phyloP scores from a whole-genome alignment of 1,140 invertebrate genomes.

The Drosophila pallidifrons region DNA sequence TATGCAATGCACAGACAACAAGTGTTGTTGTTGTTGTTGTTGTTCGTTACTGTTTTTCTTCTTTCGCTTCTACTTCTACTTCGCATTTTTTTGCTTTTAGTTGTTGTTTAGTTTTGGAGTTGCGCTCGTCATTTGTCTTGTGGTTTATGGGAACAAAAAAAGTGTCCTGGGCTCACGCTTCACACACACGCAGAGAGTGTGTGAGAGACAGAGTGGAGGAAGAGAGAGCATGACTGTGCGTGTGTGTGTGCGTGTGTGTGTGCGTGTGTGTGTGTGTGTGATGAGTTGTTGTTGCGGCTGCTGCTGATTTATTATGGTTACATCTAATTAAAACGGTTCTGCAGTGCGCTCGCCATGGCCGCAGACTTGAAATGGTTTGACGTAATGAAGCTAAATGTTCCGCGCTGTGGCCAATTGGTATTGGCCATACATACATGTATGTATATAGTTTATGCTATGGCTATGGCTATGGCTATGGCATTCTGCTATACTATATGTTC shows the following conservation, averaged over 20 bases:
- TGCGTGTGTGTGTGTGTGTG: not conserved
- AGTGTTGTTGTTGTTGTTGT: not conserved
- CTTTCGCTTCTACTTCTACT: not conserved
- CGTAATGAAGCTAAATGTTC: slow-evolving; percentile 83
- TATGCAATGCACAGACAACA: slow-evolving; percentile 33
- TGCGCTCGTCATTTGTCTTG: slow-evolving; percentile 47
- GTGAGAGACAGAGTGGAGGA: not conserved
- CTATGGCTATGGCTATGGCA: slow-evolving; percentile 15
- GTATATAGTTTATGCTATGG: not conserved
- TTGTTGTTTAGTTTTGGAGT: slow-evolving; percentile 23
- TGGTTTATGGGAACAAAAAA: slow-evolving; percentile 59
- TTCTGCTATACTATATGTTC: not conserved
- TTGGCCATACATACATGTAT: slow-evolving; percentile 73
- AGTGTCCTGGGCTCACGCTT: slow-evolving; percentile 51
- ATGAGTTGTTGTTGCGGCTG: slow-evolving; percentile 21
- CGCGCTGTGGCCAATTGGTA: slow-evolving; percentile 78
- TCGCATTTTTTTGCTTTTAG: not conserved
- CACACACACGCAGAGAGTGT: slow-evolving; percentile 7
- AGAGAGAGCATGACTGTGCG: not conserved
- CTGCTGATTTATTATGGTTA: slow-evolving; percentile 77
- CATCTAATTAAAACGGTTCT: slow-evolving; percentile 81
- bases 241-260: slow-evolving; percentile 2
- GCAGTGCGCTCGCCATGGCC: slow-evolving; percentile 54
- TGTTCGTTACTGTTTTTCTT: not conserved
- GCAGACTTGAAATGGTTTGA: slow-evolving; percentile 67